Base-by-base conservation (phyloP, 2,888 invertebrate species). In the Pristionchus mayeri region DNA sequence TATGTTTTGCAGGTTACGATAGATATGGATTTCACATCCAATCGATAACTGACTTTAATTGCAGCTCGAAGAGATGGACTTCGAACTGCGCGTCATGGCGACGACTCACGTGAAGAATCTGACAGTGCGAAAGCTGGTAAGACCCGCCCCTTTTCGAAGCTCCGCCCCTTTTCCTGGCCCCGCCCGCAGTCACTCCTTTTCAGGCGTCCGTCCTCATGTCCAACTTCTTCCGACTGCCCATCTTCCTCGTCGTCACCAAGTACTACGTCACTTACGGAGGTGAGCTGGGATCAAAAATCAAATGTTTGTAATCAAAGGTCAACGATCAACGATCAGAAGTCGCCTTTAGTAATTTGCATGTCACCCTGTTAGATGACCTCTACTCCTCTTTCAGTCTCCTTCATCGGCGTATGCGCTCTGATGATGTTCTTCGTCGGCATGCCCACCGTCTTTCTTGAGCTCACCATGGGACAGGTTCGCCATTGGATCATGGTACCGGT, bases 201-300 rank as follows among this genome's bases (percentile, higher is more conserved):
- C 76, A 78, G 76, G 16, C 50, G 2, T 24, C 30, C 50, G 50
- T 80, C 18, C 80, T 80, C 40, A 40, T 80, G 37, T 57, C 24
- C 57, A 80, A 60, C 40, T 40, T 80, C 57, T 80, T 80, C 80
- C 80, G 60, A 3, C 57, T 80, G 57, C 80, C 60, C 57, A 44
- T 54, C 40, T 80, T 80, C 40, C 80, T 54, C 80, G 21, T 80
- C 37, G 30, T 60, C 40, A 34, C 57, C 57, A 44, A 80, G 40
- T 40, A 44, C 30, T 57, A 80, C 80, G 37, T 27, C 27, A 57
- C 37, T 1, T 54, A 80, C n/a, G 80, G 80, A 80, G 57, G 76
- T 78, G 44, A 44, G 44, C 6, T 44, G 6, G 44, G 44, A 44
- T 44, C 44, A 44, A 44, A 44, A 13, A 44, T 44, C 44, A 44